Percentiles rank a stretch among this genome's conserved stretches.
Evolutionary conservation across 2,888 invertebrate species (phyloP).

Genomic region (Harmothoe impar): DNA sequence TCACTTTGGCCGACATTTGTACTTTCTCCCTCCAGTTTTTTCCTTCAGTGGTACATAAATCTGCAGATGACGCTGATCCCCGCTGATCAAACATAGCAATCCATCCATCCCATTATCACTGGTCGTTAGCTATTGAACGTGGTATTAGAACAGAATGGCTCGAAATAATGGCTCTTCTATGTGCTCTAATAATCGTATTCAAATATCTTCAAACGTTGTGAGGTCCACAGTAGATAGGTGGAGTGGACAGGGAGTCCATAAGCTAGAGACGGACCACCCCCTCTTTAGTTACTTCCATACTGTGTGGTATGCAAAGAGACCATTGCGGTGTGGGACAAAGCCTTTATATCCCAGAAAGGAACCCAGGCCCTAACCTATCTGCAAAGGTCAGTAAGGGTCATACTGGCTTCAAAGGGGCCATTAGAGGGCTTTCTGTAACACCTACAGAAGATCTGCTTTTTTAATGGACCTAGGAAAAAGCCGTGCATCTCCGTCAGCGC

Average conservation of each 20-base stretch:
- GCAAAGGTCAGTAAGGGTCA: not conserved
- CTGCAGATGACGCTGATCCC: not conserved
- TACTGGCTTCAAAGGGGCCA: not conserved
- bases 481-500: not conserved
- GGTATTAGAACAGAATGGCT: too few relatives aligned
- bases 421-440: not conserved
- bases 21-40: too few relatives aligned
- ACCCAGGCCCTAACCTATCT: slow-evolving; percentile 13
- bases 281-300: not conserved
- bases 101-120: too few relatives aligned
- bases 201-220: too few relatives aligned
- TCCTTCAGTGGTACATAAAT: not conserved
- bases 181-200: too few relatives aligned
- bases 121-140: too few relatives aligned
- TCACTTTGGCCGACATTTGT: too few relatives aligned
- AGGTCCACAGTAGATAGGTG: not conserved
- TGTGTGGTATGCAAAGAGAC: not conserved
- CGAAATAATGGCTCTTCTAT: too few relatives aligned
- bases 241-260: not conserved
- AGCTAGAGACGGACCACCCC: not conserved
- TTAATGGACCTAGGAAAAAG: not conserved
- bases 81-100: not conserved
- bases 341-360: not conserved
- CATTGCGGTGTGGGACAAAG: not conserved
- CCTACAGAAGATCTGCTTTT: not conserved